Evolutionary conservation across 2,113 vertebrate species (phyloP).

Genomic region (Dipodomys spectabilis): DNA sequence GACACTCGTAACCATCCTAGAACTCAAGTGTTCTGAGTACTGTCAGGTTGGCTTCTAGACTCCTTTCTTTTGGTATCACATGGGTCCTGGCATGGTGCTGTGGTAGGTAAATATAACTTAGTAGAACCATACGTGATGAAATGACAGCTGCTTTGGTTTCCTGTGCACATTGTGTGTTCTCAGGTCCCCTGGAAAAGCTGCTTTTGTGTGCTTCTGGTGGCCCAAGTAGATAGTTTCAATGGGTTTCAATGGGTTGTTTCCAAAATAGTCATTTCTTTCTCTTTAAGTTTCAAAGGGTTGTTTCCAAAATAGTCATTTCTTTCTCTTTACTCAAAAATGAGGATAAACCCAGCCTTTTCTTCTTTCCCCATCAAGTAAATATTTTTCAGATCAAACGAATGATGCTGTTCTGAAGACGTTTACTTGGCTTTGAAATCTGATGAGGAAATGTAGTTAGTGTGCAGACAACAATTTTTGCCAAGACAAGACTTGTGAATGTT

Average conservation of each 20-base stretch:
- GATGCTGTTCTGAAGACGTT: not conserved
- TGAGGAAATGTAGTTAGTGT: not conserved
- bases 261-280: slow-evolving; percentile 36
- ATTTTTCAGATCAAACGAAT: slow-evolving; percentile 51
- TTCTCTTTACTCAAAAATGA: slow-evolving; percentile 28
- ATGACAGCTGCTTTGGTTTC: not conserved
- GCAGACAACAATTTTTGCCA: slow-evolving; percentile 10
- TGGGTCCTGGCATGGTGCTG: not conserved
- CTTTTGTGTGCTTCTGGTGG: fast-evolving
- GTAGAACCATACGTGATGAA: not conserved
- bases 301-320: slow-evolving; percentile 7
- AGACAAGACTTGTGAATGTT: not conserved
- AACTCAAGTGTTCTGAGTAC: not conserved
- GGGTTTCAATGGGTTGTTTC: slow-evolving; percentile 10
- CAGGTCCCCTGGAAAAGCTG: not conserved
- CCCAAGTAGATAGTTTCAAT: not conserved
- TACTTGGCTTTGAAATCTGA: slow-evolving; percentile 48
- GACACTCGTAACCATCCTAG: not conserved
- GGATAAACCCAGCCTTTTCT: not conserved
- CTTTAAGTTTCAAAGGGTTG: not conserved
- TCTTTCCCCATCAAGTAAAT: not conserved
- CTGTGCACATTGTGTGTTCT: not conserved
- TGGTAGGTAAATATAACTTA: not conserved
- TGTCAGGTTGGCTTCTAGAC: not conserved
- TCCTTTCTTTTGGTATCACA: not conserved